Evolutionary conservation across 2,113 vertebrate species (phyloP).

Genomic region (Choloepus hoffmanni): DNA sequence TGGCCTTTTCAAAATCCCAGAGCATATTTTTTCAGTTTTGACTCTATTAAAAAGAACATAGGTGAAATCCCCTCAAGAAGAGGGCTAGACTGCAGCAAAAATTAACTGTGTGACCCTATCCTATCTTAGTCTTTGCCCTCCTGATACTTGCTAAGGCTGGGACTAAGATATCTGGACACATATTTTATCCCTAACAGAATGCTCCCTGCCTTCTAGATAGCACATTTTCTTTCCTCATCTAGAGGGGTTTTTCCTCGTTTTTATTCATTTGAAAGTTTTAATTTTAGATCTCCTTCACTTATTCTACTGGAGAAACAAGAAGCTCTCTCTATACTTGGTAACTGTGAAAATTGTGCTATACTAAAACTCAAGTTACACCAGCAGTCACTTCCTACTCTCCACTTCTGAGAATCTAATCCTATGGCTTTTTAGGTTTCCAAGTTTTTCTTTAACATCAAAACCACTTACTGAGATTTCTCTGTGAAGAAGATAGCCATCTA

Average conservation of each 20-base stretch:
- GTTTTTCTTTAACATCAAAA: neutral
- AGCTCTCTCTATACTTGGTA: neutral
- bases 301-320: neutral
- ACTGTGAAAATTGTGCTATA: neutral
- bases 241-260: neutral
- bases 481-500: neutral
- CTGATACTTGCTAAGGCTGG: neutral
- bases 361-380: neutral
- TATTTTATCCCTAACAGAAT: neutral
- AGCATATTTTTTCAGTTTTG: neutral
- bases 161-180: neutral
- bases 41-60: neutral
- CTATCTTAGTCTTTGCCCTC: neutral
- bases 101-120: neutral
- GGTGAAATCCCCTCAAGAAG: neutral
- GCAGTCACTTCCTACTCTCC: neutral
- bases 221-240: neutral
- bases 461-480: neutral
- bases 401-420: neutral
- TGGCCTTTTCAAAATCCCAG: neutral
- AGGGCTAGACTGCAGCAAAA: neutral
- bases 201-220: neutral
- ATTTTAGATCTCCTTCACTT: neutral
- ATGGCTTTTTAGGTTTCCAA: neutral
- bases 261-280: slow-evolving; percentile 15